Conservation (phyloP, 2,888 invertebrate species). For the Chymomyza amoena region DNA sequence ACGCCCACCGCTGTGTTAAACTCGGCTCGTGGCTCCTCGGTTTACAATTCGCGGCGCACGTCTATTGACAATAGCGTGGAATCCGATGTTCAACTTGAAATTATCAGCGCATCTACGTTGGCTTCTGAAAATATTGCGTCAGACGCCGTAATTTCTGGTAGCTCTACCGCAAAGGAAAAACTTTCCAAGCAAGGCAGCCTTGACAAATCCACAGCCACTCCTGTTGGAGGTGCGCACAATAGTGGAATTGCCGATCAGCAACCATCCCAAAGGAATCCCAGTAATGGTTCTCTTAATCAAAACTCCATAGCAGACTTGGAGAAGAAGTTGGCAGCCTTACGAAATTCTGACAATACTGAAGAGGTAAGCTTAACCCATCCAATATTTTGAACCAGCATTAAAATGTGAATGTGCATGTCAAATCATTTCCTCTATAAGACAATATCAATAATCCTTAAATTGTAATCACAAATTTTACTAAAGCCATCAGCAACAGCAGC, state of each 20-base stretch:
- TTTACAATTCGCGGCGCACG: constrained; percentile 77
- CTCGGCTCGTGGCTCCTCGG: constrained; percentile 74
- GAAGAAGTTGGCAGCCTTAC: constrained; percentile 81
- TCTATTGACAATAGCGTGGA: constrained; percentile 75
- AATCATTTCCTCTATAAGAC: neutral
- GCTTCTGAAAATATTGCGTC: neutral
- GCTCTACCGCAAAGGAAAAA: constrained; percentile 51
- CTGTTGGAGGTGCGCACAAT: constrained; percentile 7
- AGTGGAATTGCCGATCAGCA: constrained; percentile 12
- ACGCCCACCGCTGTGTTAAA: constrained; percentile 69
- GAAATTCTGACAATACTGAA: constrained; percentile 72
- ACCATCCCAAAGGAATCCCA: constrained; percentile 39
- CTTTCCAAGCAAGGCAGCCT: constrained; percentile 73
- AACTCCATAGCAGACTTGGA: constrained; percentile 81
- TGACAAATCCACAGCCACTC: constrained; percentile 58
- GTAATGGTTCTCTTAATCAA: constrained; percentile 62
- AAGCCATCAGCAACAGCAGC: constrained; percentile 22
- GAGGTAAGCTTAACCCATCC: constrained; percentile 45
- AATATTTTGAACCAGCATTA: no score
- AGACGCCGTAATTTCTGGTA: constrained; percentile 22
- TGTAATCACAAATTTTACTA: neutral
- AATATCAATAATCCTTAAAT: neutral
- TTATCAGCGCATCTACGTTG: constrained; percentile 54
- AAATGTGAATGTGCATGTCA: no score
- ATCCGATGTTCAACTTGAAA: constrained; percentile 72